Evolutionary conservation across 2,797 vertebrate genomes (phyloP).

Genomic region (Lithobates pipiens): DNA sequence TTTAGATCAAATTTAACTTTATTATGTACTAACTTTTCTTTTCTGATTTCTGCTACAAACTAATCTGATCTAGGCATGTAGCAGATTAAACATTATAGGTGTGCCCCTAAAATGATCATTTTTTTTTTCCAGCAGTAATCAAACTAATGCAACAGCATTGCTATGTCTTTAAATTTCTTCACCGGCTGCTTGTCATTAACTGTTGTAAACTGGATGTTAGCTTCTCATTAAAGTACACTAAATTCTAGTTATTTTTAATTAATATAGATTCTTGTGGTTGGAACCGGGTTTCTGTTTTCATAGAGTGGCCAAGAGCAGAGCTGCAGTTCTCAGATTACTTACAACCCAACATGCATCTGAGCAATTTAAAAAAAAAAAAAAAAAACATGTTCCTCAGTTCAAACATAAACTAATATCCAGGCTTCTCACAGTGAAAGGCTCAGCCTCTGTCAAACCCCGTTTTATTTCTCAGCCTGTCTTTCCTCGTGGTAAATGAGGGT

Average conservation of each 20-base stretch:
- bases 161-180: background rate
- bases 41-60: background rate
- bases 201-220: conserved; percentile 20
- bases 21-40: background rate
- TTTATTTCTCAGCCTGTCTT: conserved; percentile 33
- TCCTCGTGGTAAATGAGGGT: conserved; percentile 14
- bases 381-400: conserved; percentile 44
- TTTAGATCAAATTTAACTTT: no score
- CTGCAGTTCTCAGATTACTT: conserved; percentile 49
- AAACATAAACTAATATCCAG: conserved; percentile 58
- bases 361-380: conserved; percentile 53
- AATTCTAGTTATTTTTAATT: conserved; percentile 41
- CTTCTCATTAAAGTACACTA: conserved; percentile 8
- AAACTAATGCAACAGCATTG: background rate
- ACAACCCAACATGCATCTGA: conserved; percentile 50
- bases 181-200: conserved; percentile 13
- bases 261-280: conserved; percentile 45
- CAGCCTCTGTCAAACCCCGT: conserved; percentile 29
- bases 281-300: conserved; percentile 54
- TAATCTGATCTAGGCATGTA: background rate
- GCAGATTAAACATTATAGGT: background rate
- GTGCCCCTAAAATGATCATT: background rate
- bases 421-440: conserved; percentile 55
- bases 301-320: conserved; percentile 38
- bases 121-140: no score